Evolutionary conservation across 1,140 invertebrate genomes (phyloP), one percentile per base, ranked within the genome.

Genomic region (Nasonia vitripennis): DNA sequence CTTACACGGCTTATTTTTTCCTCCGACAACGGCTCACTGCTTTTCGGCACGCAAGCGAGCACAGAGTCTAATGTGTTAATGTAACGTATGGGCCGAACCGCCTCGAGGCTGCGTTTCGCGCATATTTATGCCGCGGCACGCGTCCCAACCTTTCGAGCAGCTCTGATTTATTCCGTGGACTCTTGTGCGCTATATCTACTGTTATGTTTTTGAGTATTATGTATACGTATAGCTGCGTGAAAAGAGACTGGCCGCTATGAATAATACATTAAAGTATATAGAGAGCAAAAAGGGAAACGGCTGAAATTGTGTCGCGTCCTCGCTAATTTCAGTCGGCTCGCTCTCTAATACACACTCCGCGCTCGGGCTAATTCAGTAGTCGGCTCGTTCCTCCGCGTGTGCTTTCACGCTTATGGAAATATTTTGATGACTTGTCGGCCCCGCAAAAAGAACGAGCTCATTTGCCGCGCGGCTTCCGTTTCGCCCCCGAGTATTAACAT

Each of bases 11-110:
- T 17, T 55, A 55, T 0, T 37, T 37, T 37, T 37, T 37, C 34
- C 5, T 37, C 27, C 27, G 27, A 27, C 27, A 27, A 4, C 55
- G 73, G 27, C 37, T 75, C 17, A 75, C 37, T 37, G 17, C 31
- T 75, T 75, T 75, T 45, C 27, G 73, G 20, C 73, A 92, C 92
- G 91, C 92, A 90, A 92, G 89, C 89, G 10, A 45, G 55, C 55
- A 14, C 55, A 14, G 86, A 87, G 86, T 88, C 90, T 92, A 92
- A 92, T 92, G 91, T 92, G 91, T 92, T 92, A 92, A 92, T 92
- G 91, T 91, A 92, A 90, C 89, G 89, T 91, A 92, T 90, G 89
- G 86, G 87, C 86, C 86, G 88, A 87, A 87, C 85, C 86, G 85
- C 87, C 87, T 87, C 87, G 83, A 85, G 81, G 83, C 85, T 71